phyloP scores from a whole-genome alignment of 2,113 vertebrate genomes.

The Nesogale talazaci region DNA sequence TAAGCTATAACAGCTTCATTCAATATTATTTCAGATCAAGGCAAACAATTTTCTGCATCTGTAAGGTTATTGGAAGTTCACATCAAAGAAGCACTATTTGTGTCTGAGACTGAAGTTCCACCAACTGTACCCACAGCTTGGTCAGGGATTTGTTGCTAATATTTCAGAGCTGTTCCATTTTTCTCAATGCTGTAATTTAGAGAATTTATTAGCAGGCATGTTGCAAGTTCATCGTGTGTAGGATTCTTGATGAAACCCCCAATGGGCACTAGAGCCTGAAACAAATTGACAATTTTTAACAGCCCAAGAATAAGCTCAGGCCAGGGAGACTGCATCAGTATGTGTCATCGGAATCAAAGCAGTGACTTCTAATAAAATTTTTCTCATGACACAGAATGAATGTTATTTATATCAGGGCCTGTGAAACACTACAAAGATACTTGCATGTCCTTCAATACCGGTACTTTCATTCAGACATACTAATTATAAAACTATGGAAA shows the following conservation, averaged over 20 bases:
- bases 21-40: not conserved
- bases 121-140: not conserved
- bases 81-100: not conserved
- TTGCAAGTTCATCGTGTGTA: slow-evolving; percentile 38
- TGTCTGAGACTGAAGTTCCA: slow-evolving; percentile 58
- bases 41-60: not conserved
- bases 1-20: not conserved
- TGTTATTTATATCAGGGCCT: not conserved
- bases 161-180: slow-evolving; percentile 55
- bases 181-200: slow-evolving; percentile 59
- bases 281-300: slow-evolving; percentile 62
- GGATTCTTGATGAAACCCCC: slow-evolving; percentile 26
- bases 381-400: not conserved
- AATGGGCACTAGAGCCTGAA: slow-evolving; percentile 14
- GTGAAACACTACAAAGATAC: slow-evolving; percentile 21
- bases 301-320: not conserved
- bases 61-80: slow-evolving; percentile 47
- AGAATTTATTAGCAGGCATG: slow-evolving; percentile 66
- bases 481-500: slow-evolving; percentile 44
- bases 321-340: slow-evolving; percentile 17
- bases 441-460: not conserved
- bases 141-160: not conserved
- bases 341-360: slow-evolving; percentile 49
- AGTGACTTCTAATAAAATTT: slow-evolving; percentile 37
- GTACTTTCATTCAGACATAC: slow-evolving; percentile 40